Evolutionary conservation across 2,888 invertebrate species (phyloP).

Genomic region (Noctua pronuba): DNA sequence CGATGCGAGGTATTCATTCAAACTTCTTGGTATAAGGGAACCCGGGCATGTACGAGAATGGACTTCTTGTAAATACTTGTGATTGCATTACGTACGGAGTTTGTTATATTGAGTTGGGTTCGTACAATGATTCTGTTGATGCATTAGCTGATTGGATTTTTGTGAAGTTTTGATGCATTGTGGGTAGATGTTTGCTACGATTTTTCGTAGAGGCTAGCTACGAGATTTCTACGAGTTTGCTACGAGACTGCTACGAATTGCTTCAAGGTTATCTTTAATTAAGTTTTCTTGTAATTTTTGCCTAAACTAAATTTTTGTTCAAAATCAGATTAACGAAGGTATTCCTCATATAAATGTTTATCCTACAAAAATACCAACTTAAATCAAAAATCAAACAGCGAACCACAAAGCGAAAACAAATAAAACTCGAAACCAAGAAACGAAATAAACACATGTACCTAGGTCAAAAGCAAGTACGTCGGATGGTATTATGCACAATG

Average conservation of each 20-base stretch:
- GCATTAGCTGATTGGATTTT: slow-evolving; percentile 51
- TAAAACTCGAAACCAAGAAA: slow-evolving; percentile 26
- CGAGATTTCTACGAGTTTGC: slow-evolving; percentile 13
- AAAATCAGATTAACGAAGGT: background rate
- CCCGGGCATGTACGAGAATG: slow-evolving; percentile 58
- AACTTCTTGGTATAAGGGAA: slow-evolving; percentile 75
- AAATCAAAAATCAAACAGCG: background rate
- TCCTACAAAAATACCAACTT: background rate
- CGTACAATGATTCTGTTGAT: slow-evolving; percentile 36
- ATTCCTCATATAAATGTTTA: background rate
- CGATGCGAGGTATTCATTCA: slow-evolving; percentile 70
- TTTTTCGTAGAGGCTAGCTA: slow-evolving; percentile 23
- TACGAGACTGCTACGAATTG: background rate
- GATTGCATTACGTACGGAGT: slow-evolving; percentile 49
- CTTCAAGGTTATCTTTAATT: background rate
- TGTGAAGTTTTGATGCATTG: slow-evolving; percentile 25
- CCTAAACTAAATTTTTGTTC: too few relatives aligned
- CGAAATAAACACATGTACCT: slow-evolving; percentile 44
- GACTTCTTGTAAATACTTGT: slow-evolving; percentile 52
- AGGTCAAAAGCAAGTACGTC: slow-evolving; percentile 55
- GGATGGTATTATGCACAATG: slow-evolving; percentile 78
- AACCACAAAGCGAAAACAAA: background rate
- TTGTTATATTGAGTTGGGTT: slow-evolving; percentile 31
- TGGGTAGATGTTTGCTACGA: slow-evolving; percentile 26
- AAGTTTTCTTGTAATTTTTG: background rate